A percentile compares a stretch with the other conserved stretches of the same genome.
phyloP scores from a whole-genome alignment of 2,797 vertebrate species.

The Falco berigora region DNA sequence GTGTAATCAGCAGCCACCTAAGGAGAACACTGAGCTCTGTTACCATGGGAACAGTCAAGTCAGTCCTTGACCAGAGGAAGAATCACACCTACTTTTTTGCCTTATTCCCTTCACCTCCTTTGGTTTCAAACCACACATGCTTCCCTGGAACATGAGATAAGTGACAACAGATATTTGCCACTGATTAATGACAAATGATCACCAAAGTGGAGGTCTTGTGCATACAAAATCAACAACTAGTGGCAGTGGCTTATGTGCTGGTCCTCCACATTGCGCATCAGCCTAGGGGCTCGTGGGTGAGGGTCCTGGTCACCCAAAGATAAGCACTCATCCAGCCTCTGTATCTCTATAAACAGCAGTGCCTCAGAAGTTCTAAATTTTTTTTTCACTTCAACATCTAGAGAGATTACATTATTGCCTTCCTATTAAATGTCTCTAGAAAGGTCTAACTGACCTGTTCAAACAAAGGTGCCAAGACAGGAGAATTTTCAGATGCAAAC shows the following conservation, averaged over 20 bases:
- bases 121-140: neutral
- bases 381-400: neutral
- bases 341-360: neutral
- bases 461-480: conserved; percentile 24
- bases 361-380: neutral
- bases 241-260: neutral
- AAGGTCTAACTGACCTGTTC: conserved; percentile 43
- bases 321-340: neutral
- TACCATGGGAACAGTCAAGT: conserved; percentile 73
- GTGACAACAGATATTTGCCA: neutral
- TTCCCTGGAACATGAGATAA: neutral
- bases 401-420: neutral
- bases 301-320: neutral
- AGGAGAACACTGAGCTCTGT: conserved; percentile 64
- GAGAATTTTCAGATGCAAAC: neutral
- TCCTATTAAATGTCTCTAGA: neutral
- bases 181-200: fast-evolving
- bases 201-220: neutral
- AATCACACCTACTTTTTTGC: conserved; percentile 40
- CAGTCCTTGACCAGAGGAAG: conserved; percentile 68
- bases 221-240: neutral
- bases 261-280: neutral
- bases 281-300: neutral
- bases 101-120: neutral
- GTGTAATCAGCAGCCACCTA: conserved; percentile 74